These are phyloP conservation scores for Oxycera nigricornis DNA, from an alignment of 2,888 invertebrate genomes.

Conservation along the genomic window DNA sequence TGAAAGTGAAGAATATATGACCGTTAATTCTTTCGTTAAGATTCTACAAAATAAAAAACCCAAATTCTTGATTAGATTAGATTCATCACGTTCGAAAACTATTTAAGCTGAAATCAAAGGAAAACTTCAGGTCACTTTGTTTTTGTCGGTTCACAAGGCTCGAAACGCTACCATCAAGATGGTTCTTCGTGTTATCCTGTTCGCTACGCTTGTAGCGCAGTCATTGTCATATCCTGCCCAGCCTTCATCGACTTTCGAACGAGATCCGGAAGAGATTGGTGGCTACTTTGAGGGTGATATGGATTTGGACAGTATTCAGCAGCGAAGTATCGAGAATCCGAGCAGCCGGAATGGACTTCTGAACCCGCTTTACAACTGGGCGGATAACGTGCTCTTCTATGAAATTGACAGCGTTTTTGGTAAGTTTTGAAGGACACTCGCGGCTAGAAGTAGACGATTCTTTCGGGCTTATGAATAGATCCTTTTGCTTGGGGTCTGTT, in stretches of 20 bases:
- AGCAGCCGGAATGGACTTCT: constrained; percentile 66
- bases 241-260: background rate
- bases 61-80: background rate
- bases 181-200: background rate
- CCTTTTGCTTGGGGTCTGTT: no score
- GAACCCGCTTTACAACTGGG: constrained; percentile 67
- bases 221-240: background rate
- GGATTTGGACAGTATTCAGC: constrained; percentile 64
- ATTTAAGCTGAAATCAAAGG: background rate
- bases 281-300: constrained; percentile 79
- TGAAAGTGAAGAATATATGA: no score
- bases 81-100: background rate
- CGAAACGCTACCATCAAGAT: background rate
- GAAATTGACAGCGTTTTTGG: constrained; percentile 66
- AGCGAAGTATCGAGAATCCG: background rate
- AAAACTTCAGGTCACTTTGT: background rate
- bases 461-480: no score
- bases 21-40: no score
- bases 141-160: no score
- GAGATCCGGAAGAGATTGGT: constrained; percentile 76
- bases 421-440: no score
- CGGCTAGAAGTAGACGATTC: no score
- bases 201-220: background rate
- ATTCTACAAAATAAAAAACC: background rate
- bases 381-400: constrained; percentile 72